A percentile compares a stretch with the other conserved stretches of the same genome.
Evolutionary conservation across 2,888 invertebrate genomes (phyloP).

Genomic region (Phorcus lineatus): DNA sequence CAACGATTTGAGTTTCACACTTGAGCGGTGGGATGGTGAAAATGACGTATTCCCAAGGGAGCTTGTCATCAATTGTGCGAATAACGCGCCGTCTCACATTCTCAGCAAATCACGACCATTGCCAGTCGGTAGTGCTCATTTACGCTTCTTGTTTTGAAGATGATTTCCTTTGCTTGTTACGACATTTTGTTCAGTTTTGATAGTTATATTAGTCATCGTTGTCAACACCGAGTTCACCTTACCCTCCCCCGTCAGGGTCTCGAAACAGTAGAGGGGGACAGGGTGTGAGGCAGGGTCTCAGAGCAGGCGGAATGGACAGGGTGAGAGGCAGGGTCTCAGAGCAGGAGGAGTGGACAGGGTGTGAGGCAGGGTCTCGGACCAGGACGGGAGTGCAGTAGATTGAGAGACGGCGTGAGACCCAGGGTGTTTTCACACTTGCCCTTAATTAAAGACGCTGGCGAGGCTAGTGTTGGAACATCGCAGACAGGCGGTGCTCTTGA

Average conservation of each 20-base stretch:
- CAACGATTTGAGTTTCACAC: conserved; percentile 16
- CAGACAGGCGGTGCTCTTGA: conserved; percentile 6
- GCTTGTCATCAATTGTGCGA: background rate
- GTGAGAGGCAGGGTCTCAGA: background rate
- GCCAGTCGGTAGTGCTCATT: background rate
- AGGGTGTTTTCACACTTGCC: background rate
- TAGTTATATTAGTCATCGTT: background rate
- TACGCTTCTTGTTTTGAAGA: background rate
- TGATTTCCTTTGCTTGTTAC: background rate
- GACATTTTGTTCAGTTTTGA: background rate
- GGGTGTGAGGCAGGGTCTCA: background rate
- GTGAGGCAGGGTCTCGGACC: background rate
- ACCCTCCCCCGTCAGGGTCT: background rate
- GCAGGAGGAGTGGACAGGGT: no score
- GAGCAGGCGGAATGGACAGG: background rate
- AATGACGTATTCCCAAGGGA: conserved; percentile 14
- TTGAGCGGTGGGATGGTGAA: background rate
- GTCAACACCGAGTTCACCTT: background rate
- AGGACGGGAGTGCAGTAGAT: background rate
- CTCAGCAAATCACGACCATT: background rate
- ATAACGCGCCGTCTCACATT: background rate
- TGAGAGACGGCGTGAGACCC: background rate
- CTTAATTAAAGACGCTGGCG: conserved; percentile 15
- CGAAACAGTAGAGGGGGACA: no score
- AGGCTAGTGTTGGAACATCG: background rate